Percentiles rank a stretch among this genome's conserved stretches.
These are phyloP conservation scores for Papilio helenus DNA, from an alignment of 1,140 invertebrate species.

Conservation along the genomic window DNA sequence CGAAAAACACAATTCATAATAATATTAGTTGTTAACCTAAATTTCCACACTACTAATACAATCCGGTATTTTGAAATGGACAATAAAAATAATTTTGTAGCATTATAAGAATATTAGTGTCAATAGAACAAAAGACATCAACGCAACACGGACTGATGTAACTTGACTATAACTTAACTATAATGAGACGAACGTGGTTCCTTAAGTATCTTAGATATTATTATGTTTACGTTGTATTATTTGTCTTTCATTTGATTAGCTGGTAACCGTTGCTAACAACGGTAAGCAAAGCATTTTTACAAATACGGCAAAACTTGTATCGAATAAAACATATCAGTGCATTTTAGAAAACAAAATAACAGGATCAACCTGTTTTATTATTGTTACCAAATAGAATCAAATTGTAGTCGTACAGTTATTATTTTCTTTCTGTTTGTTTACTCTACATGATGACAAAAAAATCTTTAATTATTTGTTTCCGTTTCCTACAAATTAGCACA, in stretches of 20 bases:
- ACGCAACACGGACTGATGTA: constrained; percentile 41
- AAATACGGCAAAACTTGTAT: neutral
- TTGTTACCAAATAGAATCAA: neutral
- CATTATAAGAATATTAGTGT: constrained; percentile 37
- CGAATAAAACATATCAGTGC: neutral
- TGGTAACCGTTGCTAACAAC: neutral
- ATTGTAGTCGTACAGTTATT: neutral
- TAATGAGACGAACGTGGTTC: neutral
- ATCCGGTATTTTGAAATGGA: constrained; percentile 1
- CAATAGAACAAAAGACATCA: constrained; percentile 48
- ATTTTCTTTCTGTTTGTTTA: neutral
- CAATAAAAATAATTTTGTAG: constrained; percentile 13
- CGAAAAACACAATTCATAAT: too few relatives aligned
- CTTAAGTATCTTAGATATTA: neutral
- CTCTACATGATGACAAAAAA: neutral
- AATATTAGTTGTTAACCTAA: neutral
- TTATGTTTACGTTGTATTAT: neutral
- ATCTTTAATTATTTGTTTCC: neutral
- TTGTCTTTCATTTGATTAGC: neutral
- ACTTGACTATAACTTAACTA: neutral
- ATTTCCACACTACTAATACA: neutral
- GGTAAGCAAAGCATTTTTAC: too few relatives aligned
- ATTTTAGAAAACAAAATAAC: neutral
- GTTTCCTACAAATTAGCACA: constrained; percentile 26
- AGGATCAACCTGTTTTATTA: neutral